Base-by-base conservation (phyloP, 2,888 invertebrate genomes). In the Pelosia muscerda region DNA sequence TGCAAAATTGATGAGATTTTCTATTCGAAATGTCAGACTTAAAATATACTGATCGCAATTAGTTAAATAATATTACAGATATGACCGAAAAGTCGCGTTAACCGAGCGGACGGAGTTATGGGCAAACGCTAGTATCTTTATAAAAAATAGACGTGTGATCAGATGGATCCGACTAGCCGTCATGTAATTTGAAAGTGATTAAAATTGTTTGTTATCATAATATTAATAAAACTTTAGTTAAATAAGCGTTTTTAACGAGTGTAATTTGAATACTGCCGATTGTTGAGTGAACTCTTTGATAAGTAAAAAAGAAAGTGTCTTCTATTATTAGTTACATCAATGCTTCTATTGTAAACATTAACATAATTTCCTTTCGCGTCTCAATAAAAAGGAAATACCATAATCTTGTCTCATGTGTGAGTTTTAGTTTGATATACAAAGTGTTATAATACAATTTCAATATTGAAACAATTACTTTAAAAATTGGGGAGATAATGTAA, bases 281-380 rank as follows among this genome's bases (percentile, higher is more conserved):
- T 42, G 42, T 42, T 49, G n/a, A 19, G 19, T 49, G n/a, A 49
- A 49, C 49, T 49, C 19, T n/a, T 15, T 19, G 42, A 42, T 19
- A 42, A 15, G 19, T 42, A 42, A 15, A 34, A 31, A 11, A 38
- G 38, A 38, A 38, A n/a, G n/a, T 49, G n/a, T 49, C 49, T 49
- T 49, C 9, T 8, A 49, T 49, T 49, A 19, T n/a, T 49, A 49
- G 49, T 49, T n/a, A 49, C 49, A 49, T n/a, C 49, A 49, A 49
- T 9, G 49, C 49, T 49, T n/a, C 6, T 61, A 61, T 38, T 71
- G 69, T 74, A 71, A 66, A 53, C 2, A 49, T 49, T 25, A 26
- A 49, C 26, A 26, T 10, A 49, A 38, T 26, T 23, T 25, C 22
- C n/a, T 49, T n/a, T 49, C 2, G n/a, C 19, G 19, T 8, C 15